Percentiles rank a stretch among this genome's conserved stretches.
phyloP scores from a whole-genome alignment of 2,888 invertebrate species.

The Napeogenes inachia region DNA sequence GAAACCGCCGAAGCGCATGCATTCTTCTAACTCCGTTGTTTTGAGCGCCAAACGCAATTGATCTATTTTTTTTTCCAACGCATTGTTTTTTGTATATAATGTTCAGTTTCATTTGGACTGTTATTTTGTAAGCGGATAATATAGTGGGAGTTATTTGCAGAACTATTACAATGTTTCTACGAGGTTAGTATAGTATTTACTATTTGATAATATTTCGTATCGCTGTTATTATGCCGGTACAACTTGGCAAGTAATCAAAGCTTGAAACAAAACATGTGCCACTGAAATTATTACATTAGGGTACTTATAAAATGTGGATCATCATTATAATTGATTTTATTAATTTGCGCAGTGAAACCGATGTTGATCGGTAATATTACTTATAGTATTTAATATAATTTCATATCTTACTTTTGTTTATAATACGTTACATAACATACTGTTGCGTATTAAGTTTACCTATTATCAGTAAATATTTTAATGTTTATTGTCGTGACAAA shows the following conservation, averaged over 20 bases:
- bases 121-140: neutral
- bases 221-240: slow-evolving; percentile 27
- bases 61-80: slow-evolving; percentile 2
- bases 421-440: too few relatives aligned
- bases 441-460: too few relatives aligned
- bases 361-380: too few relatives aligned
- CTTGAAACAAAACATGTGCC: slow-evolving; percentile 35
- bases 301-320: neutral
- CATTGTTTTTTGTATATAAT: neutral
- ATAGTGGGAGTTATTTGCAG: neutral
- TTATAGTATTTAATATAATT: too few relatives aligned
- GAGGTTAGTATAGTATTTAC: slow-evolving; percentile 40
- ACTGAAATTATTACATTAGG: slow-evolving; percentile 34
- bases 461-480: too few relatives aligned
- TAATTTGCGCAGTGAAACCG: neutral
- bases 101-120: neutral
- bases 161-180: slow-evolving; percentile 20
- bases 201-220: slow-evolving; percentile 33
- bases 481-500: too few relatives aligned
- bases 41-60: slow-evolving; percentile 3
- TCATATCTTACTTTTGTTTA: too few relatives aligned
- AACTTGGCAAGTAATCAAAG: slow-evolving; percentile 44
- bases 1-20: slow-evolving; percentile 43
- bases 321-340: neutral
- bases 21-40: slow-evolving; percentile 30